Base-by-base conservation (phyloP, 2,113 vertebrate genomes). In the Tachycineta bicolor region DNA sequence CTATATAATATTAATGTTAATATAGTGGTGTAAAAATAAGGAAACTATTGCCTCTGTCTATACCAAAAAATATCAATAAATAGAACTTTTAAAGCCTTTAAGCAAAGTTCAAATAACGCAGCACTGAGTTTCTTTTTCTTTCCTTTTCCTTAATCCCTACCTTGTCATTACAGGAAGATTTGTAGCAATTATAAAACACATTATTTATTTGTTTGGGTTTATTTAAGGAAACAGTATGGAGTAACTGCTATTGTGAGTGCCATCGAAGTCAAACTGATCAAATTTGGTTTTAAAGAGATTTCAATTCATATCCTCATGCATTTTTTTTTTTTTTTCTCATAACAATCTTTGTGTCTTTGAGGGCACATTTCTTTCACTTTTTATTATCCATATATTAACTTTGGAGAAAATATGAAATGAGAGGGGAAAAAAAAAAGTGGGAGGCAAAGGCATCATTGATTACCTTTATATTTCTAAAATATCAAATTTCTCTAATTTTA, bases 391-490 rank as follows among this genome's bases (percentile, higher is more conserved):
- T 25, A 37, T 18, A 52, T 69, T 39, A 52, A 71, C 29, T 83
- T 74, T 11, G 19, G n/a, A 94, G 29, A 90, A 73, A 84, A 76
- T 64, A 34, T 41, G 1, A 69, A 47, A 56, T 60, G 9, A 63
- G 18, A 41, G 4, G 5, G 13, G 4, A 0, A 5, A 28, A 59
- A 8, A 8, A 20, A 12, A 7, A 3, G 2, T 4, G 7, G 2
- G 4, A 12, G 16, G 16, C 7, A 25, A 44, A 52, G 21, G 9
- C 39, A 56, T 47, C 3, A 26, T 26, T 76, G 17, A 67, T 44
- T 83, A 44, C 24, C 22, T 49, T 10, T 64, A 34, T 2, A 12
- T 5, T 87, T 68, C 29, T 28, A 28, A 89, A 69, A 44, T 14
- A 53, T 25, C 17, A 49, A 14, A 9, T 76, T 20, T 14, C 14